phyloP scores from a whole-genome alignment of 2,113 vertebrate genomes.

The Serinus canaria region DNA sequence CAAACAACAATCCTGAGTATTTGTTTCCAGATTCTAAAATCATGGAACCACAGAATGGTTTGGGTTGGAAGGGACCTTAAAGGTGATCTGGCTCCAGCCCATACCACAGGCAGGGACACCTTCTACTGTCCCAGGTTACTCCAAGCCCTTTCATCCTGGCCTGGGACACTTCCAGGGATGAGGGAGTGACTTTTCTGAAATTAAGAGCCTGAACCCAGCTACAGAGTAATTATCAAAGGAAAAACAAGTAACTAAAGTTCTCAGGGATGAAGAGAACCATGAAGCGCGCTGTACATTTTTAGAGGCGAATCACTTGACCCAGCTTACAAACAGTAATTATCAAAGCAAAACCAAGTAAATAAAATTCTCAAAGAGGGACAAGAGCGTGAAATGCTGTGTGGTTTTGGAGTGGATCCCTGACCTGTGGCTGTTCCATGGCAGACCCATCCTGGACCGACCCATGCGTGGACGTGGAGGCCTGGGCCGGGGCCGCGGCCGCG shows the following conservation, averaged over 20 bases:
- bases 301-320: neutral
- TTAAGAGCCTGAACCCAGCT: neutral
- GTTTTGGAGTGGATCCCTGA: neutral
- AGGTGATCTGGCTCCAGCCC: neutral
- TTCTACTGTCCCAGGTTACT: neutral
- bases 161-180: neutral
- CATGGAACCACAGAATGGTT: neutral
- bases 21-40: neutral
- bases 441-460: constrained; percentile 86
- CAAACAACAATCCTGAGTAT: neutral
- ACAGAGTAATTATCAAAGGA: neutral
- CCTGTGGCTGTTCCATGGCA: neutral
- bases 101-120: neutral
- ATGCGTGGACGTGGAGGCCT: constrained; percentile 91
- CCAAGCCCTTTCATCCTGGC: neutral
- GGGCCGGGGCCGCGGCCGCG: constrained; percentile 85
- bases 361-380: neutral
- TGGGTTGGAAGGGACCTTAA: neutral
- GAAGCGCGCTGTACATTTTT: rapidly evolving
- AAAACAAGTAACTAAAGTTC: neutral
- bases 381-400: rapidly evolving
- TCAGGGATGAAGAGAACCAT: neutral
- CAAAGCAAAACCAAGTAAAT: neutral
- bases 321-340: rapidly evolving
- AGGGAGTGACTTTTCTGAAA: neutral